phyloP scores from a whole-genome alignment of 2,113 vertebrate genomes.

The Gasterosteus nipponicus region DNA sequence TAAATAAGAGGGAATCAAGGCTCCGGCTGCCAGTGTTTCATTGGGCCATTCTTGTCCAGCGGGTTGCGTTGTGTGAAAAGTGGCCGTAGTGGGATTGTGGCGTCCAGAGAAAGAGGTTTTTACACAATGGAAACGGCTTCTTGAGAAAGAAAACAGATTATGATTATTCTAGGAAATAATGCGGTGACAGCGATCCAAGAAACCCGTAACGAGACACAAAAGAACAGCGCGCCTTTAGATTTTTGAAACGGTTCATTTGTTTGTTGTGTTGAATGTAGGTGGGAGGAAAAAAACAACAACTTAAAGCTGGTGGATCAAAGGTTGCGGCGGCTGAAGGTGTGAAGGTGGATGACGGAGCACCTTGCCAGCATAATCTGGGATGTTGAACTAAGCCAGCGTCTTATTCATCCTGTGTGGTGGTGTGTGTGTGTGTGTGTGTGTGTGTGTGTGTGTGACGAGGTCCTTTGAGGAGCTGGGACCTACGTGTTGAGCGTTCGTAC shows the following conservation, averaged over 20 bases:
- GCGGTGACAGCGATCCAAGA: background rate
- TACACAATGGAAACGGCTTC: constrained; percentile 8
- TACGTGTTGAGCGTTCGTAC: constrained; percentile 12
- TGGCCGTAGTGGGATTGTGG: constrained; percentile 39
- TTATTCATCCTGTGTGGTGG: constrained; percentile 3
- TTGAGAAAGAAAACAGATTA: background rate
- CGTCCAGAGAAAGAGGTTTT: background rate
- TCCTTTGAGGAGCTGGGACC: background rate
- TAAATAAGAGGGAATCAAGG: constrained; percentile 16
- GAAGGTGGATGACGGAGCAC: background rate
- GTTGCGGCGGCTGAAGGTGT: background rate
- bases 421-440: background rate
- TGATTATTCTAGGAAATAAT: background rate
- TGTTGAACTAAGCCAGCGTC: constrained; percentile 9
- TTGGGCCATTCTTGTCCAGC: constrained; percentile 53
- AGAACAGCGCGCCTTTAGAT: background rate
- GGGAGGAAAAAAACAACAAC: too few relatives aligned
- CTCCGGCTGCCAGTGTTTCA: constrained; percentile 45
- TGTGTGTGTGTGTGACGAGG: background rate
- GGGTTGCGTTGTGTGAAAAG: constrained; percentile 24
- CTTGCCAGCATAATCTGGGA: constrained; percentile 11
- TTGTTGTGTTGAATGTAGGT: too few relatives aligned
- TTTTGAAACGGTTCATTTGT: background rate
- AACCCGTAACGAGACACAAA: background rate
- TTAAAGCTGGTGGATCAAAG: too few relatives aligned